A percentile compares a stretch with the other conserved stretches of the same genome.
Conservation (phyloP, 2,113 vertebrate species). For the Ariopsis seemanni region DNA sequence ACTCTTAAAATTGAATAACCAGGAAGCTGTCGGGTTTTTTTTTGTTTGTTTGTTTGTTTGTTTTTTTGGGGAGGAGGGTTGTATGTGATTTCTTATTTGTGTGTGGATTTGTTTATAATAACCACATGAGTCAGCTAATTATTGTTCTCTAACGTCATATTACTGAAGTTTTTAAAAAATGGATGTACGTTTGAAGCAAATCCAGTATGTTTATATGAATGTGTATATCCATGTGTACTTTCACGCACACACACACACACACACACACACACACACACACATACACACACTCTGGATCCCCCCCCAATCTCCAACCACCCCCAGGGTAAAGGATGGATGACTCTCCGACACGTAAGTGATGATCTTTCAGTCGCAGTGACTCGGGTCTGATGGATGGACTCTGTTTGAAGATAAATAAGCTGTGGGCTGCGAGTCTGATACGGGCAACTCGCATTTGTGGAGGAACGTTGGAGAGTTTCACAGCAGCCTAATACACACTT, state of each 20-base stretch:
- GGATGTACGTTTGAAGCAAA: background rate
- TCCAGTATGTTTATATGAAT: background rate
- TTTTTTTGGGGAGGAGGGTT: too few species aligned
- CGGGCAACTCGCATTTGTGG: constrained; percentile 54
- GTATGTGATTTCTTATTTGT: background rate
- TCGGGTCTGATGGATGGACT: constrained; percentile 64
- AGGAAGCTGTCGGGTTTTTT: too few species aligned
- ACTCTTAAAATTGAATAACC: background rate
- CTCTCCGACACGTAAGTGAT: constrained; percentile 72
- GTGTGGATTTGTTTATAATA: background rate
- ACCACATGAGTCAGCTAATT: background rate
- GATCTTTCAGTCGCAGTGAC: constrained; percentile 63
- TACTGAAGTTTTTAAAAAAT: background rate
- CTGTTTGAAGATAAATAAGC: constrained; percentile 68
- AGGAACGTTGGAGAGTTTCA: constrained; percentile 52
- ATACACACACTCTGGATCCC: constrained; percentile 41
- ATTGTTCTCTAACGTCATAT: background rate
- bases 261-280: background rate
- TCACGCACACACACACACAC: constrained; percentile 3
- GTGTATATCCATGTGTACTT: background rate
- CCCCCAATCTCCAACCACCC: background rate
- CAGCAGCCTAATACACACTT: constrained; percentile 8
- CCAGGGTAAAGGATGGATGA: constrained; percentile 63
- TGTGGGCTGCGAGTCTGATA: constrained; percentile 56
- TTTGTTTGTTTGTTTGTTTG: too few species aligned